Percentiles rank a stretch among this genome's conserved stretches.
These are phyloP conservation scores for Cyprinodon diabolis DNA, from an alignment of 2,797 vertebrate species.

Conservation along the genomic window DNA sequence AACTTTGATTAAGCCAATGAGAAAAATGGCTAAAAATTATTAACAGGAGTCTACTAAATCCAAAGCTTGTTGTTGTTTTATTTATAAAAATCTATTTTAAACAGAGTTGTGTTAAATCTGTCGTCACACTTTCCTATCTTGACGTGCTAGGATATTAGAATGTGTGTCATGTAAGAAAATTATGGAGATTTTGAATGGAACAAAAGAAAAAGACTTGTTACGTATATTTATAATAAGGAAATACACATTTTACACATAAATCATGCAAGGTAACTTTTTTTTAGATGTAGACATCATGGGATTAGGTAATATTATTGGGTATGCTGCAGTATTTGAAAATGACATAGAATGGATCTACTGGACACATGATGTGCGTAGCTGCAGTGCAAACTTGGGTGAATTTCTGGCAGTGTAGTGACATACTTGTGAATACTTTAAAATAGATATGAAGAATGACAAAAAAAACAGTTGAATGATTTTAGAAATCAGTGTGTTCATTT, in stretches of 20 bases:
- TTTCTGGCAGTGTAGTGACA: background rate
- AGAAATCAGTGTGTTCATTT: no score
- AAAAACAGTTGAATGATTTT: background rate
- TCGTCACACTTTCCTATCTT: background rate
- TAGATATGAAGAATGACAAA: background rate
- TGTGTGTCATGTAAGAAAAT: background rate
- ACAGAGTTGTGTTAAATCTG: background rate
- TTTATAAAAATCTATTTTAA: background rate
- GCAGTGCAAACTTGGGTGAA: background rate
- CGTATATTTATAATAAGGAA: background rate
- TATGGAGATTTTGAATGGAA: background rate
- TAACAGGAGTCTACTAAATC: background rate
- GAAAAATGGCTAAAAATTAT: background rate
- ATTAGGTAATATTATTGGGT: background rate
- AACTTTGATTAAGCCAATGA: background rate
- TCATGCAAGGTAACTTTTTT: background rate
- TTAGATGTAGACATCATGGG: background rate
- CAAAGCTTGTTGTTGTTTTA: background rate
- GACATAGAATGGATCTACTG: background rate
- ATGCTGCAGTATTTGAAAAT: background rate
- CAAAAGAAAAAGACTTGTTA: no score
- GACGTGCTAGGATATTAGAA: background rate
- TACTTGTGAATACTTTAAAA: background rate
- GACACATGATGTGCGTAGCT: background rate
- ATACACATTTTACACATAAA: background rate